Percentiles rank a stretch among this genome's conserved stretches.
Evolutionary conservation across 2,113 vertebrate species (phyloP).

Genomic region (Cairina moschata): DNA sequence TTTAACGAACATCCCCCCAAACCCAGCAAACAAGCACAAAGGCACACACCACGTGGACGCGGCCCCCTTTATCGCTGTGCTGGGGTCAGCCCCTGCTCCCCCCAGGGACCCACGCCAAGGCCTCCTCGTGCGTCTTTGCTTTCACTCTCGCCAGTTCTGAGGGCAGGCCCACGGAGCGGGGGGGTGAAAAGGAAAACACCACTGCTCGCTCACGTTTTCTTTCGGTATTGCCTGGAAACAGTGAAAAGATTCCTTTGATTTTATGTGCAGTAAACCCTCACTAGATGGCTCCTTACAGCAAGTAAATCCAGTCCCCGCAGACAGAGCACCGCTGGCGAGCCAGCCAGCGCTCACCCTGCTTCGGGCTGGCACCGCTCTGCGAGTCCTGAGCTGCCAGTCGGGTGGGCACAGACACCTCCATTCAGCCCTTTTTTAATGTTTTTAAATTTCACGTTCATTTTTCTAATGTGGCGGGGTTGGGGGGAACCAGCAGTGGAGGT

Average conservation of each 20-base stretch:
- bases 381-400: slow-evolving; percentile 11
- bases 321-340: neutral
- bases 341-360: too few species aligned
- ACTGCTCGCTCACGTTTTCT: neutral
- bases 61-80: neutral
- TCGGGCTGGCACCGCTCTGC: neutral
- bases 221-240: neutral
- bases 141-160: neutral
- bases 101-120: neutral
- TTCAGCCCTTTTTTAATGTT: neutral
- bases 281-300: slow-evolving; percentile 71
- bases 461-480: neutral
- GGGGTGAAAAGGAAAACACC: rapidly evolving
- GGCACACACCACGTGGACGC: neutral
- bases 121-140: neutral
- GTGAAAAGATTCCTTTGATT: neutral
- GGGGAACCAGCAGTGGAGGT: neutral
- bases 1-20: neutral
- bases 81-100: neutral
- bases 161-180: neutral
- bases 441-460: neutral
- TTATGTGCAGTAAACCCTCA: slow-evolving; percentile 56
- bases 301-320: slow-evolving; percentile 20
- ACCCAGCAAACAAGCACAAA: neutral
- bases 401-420: neutral